A percentile compares a stretch with the other conserved stretches of the same genome.
These are phyloP conservation scores for Columba guinea DNA, from an alignment of 2,797 vertebrate genomes.

Conservation along the genomic window DNA sequence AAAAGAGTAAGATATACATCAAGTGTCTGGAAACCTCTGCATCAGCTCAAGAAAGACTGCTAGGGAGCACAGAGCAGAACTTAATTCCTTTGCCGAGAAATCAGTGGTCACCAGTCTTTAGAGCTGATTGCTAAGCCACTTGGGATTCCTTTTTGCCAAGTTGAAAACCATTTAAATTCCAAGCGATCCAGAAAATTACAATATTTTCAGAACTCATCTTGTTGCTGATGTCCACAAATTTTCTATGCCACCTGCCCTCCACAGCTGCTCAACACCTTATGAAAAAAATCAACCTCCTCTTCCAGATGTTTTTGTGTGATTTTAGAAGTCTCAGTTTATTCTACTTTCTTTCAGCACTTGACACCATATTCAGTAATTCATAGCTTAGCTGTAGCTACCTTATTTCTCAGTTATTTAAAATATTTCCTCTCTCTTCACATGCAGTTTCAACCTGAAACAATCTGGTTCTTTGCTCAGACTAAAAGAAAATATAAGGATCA, in stretches of 20 bases:
- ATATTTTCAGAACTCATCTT: not conserved
- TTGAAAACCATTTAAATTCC: not conserved
- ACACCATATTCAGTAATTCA: not conserved
- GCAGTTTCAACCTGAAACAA: not conserved
- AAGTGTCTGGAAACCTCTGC: not conserved
- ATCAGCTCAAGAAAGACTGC: not conserved
- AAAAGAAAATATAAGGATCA: not conserved
- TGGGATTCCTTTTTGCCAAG: not conserved
- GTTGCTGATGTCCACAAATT: not conserved
- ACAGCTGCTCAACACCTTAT: not conserved
- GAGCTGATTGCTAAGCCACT: not conserved
- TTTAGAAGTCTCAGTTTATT: not conserved
- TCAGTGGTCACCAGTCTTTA: not conserved
- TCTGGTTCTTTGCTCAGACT: not conserved
- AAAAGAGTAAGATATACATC: not conserved
- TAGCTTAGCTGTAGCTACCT: not conserved
- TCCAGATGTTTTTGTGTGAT: not conserved
- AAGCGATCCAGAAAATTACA: not conserved
- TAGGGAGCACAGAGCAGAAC: not conserved
- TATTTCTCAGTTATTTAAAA: constrained; percentile 21
- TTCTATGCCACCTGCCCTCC: not conserved
- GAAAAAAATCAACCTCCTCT: not conserved
- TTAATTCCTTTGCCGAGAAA: not conserved
- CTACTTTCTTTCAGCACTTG: not conserved
- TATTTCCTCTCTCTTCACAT: not conserved